Conservation (phyloP, 2,797 vertebrate genomes). For the Halcyon smyrnensis region DNA sequence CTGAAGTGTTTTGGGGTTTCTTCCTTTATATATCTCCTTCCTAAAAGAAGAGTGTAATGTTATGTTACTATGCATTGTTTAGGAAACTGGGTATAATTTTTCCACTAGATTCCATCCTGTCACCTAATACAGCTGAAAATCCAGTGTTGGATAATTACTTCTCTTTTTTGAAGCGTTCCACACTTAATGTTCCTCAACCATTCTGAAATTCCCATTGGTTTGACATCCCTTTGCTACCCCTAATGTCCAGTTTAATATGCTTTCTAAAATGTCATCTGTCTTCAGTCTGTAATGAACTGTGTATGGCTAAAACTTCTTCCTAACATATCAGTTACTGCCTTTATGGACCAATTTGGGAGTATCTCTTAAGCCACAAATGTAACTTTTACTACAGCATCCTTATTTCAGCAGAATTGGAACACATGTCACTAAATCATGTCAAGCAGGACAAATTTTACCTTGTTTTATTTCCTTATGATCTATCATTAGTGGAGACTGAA, state of each 20-base stretch:
- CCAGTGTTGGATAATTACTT: background rate
- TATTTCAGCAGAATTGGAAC: background rate
- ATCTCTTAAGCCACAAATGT: background rate
- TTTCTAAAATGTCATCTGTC: background rate
- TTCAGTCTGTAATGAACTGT: background rate
- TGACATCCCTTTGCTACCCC: background rate
- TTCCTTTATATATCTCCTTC: background rate
- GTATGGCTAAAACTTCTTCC: background rate
- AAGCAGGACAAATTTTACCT: background rate
- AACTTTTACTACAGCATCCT: background rate
- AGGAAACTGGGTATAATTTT: background rate
- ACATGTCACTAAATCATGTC: background rate
- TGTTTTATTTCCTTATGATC: background rate
- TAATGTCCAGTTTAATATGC: background rate
- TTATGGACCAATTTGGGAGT: background rate
- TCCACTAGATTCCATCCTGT: background rate
- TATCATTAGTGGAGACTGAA: background rate
- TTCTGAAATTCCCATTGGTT: background rate
- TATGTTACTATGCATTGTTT: background rate
- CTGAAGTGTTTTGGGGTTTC: too few relatives aligned
- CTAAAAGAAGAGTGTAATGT: background rate
- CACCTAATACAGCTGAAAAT: background rate
- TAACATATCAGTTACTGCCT: background rate
- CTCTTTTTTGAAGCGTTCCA: background rate
- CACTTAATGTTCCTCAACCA: rapidly evolving